Evolutionary conservation across 2,888 invertebrate genomes (phyloP).

Genomic region (Dasypogon diadema): DNA sequence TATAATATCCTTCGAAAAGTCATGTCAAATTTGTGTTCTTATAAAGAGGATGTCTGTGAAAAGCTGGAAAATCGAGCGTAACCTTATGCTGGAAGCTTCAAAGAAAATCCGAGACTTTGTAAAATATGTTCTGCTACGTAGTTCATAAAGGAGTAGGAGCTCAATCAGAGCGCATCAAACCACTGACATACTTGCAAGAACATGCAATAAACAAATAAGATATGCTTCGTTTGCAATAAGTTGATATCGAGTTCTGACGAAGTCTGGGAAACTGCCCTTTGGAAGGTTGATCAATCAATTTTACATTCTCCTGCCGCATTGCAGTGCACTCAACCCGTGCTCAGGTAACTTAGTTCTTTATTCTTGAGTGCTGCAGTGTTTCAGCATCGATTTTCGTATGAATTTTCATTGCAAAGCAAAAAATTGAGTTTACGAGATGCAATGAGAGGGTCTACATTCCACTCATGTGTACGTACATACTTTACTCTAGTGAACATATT

Average conservation of each 20-base stretch:
- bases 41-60: too few relatives aligned
- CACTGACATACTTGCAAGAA: slow-evolving; percentile 25
- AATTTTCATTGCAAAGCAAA: slow-evolving; percentile 36
- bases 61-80: slow-evolving; percentile 26
- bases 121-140: not conserved
- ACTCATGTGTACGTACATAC: slow-evolving; percentile 9
- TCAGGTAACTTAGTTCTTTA: slow-evolving; percentile 42
- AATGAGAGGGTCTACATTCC: slow-evolving; percentile 27
- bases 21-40: too few relatives aligned
- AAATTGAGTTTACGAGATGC: slow-evolving; percentile 38
- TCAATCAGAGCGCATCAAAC: slow-evolving; percentile 34
- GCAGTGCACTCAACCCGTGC: slow-evolving; percentile 44
- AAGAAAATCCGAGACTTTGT: not conserved
- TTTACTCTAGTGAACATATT: slow-evolving; percentile 26
- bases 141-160: not conserved
- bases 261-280: slow-evolving; percentile 20
- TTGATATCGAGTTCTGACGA: slow-evolving; percentile 5
- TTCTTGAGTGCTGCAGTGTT: slow-evolving; percentile 51
- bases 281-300: slow-evolving; percentile 46
- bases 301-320: slow-evolving; percentile 47
- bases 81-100: slow-evolving; percentile 10
- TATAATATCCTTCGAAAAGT: too few relatives aligned
- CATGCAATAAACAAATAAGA: slow-evolving; percentile 46
- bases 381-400: slow-evolving; percentile 48
- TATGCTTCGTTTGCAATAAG: slow-evolving; percentile 47